These are phyloP conservation scores for Sminthurinus aureus DNA, from an alignment of 2,888 invertebrate species.

Conservation along the genomic window DNA sequence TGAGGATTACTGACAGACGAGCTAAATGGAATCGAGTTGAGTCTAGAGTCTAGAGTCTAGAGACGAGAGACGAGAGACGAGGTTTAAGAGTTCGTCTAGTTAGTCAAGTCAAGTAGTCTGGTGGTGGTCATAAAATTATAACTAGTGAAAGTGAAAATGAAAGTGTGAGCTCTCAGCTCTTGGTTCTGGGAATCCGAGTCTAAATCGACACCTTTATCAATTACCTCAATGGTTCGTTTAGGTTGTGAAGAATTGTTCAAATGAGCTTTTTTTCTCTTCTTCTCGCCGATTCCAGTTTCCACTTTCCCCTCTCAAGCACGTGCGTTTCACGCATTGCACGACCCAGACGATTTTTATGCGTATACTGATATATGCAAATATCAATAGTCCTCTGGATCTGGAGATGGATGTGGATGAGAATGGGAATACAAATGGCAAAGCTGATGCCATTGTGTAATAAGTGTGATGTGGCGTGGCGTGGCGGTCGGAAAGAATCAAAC, in stretches of 20 bases:
- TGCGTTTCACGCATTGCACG: background rate
- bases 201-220: conserved; percentile 15
- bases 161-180: no score
- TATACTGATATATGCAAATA: background rate
- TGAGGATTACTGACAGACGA: no score
- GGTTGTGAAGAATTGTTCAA: background rate
- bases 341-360: no score
- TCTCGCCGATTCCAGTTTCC: background rate
- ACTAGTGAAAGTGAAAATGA: background rate
- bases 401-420: background rate
- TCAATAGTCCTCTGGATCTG: background rate
- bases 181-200: no score
- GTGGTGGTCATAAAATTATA: background rate
- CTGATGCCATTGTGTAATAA: no score
- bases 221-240: conserved; percentile 2
- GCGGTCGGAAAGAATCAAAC: conserved; percentile 5
- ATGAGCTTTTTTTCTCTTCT: background rate
- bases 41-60: no score
- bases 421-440: background rate
- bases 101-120: background rate
- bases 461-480: background rate
- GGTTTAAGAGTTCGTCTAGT: background rate
- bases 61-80: no score
- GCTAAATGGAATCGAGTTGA: background rate
- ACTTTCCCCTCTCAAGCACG: background rate